Evolutionary conservation across 2,113 vertebrate species (phyloP), one percentile per base, ranked within the genome.

Genomic region (Oostethus manadensis): DNA sequence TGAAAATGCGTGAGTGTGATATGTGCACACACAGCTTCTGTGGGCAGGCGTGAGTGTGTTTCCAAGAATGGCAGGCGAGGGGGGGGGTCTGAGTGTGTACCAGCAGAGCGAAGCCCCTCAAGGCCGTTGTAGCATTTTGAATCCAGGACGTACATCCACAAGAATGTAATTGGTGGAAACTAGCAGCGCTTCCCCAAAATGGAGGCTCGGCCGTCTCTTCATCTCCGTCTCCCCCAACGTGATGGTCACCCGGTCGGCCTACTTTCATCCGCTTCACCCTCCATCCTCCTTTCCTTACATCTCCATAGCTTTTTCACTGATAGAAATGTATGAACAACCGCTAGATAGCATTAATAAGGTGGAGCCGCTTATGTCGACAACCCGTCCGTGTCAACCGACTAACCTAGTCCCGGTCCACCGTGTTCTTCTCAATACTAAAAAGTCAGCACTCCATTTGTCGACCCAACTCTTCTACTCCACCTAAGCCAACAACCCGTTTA

Each of bases 131-230:
- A 85, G 79, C 78, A 82, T 85, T 85, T 76, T 77, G 78, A 87
- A 86, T 84, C 81, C 77, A 66, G 85, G 84, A 80, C 58, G 61
- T 70, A 89, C 78, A 61, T 76, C 79, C 85, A 85, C 82, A 76
- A 81, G 78, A 78, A 87, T 77, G 80, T 89, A 89, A 89, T 86
- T 84, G 86, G 84, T 76, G 80, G 85, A 88, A 89, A 88, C 76
- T 82, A 77, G 71, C 78, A 78, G 50, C 43, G 77, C 64, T 74
- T 73, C 76, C 74, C 38, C 65, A 64, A 74, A 81, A 79, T 60
- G 60, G 69, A 83, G 76, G 77, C 70, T 68, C 58, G 58, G 71
- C 56, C n/a, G 64, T 56, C 47, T 62, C 66, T 78, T 50, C 64
- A 53, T 69, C 62, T 58, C 67, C 17, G 62, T 68, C 71, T 74